Evolutionary conservation across 2,888 invertebrate species (phyloP).

Genomic region (Diarsia mendica): DNA sequence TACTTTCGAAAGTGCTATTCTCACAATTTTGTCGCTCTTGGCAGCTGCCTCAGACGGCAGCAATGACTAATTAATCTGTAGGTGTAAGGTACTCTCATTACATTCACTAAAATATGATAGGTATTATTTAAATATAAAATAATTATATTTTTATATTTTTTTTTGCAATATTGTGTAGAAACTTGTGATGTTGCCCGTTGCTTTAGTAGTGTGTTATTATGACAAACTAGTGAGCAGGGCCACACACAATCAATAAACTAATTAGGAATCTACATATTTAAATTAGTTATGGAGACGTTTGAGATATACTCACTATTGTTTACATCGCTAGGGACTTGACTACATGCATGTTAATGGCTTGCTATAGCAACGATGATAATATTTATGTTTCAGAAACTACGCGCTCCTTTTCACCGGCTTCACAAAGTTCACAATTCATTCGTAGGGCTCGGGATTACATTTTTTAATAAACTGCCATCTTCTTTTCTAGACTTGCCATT

Average conservation of each 20-base stretch:
- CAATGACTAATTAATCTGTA: not conserved
- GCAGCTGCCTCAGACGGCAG: not conserved
- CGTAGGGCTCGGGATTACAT: too few species aligned
- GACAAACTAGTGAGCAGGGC: constrained; percentile 10
- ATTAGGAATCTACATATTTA: constrained; percentile 50
- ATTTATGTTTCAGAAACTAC: not conserved
- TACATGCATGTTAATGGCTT: not conserved
- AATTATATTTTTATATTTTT: too few species aligned
- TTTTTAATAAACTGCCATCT: too few species aligned
- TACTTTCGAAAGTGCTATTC: constrained; percentile 9
- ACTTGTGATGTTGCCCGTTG: not conserved
- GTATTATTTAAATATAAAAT: not conserved
- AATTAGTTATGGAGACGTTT: constrained; percentile 43
- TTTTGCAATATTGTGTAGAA: not conserved
- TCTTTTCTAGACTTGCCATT: too few species aligned
- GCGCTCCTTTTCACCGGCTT: too few species aligned
- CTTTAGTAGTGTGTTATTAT: constrained; percentile 9
- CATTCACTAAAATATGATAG: not conserved
- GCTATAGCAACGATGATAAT: not conserved
- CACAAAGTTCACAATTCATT: too few species aligned
- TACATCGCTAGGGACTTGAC: constrained; percentile 8
- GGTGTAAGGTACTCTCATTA: not conserved
- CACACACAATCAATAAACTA: constrained; percentile 39
- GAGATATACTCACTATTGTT: constrained; percentile 40
- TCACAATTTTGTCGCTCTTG: not conserved